phyloP scores from a whole-genome alignment of 2,113 vertebrate genomes.

The Corvus cornix region DNA sequence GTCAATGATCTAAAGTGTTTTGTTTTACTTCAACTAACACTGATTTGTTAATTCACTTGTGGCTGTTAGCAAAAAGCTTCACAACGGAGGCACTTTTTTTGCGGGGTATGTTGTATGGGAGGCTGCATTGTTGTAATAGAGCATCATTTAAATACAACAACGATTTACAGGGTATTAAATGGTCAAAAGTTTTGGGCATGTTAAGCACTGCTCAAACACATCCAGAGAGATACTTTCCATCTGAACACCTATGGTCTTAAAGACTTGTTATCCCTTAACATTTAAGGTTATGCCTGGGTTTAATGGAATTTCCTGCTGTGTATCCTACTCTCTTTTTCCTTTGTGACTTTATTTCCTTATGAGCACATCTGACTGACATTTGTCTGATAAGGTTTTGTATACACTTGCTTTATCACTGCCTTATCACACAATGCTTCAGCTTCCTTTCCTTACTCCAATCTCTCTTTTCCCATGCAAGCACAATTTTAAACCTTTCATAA shows the following conservation, averaged over 20 bases:
- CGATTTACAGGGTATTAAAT: background rate
- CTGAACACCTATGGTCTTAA: background rate
- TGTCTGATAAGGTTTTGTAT: background rate
- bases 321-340: background rate
- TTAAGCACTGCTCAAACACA: background rate
- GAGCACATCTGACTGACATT: background rate
- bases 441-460: background rate
- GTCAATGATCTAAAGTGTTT: background rate
- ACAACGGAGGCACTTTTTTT: background rate
- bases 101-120: background rate
- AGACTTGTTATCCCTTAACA: background rate
- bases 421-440: background rate
- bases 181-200: background rate
- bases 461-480: background rate
- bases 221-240: background rate
- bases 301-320: background rate
- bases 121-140: background rate
- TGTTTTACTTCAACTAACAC: background rate
- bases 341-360: background rate
- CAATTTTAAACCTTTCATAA: slow-evolving; percentile 11
- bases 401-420: background rate
- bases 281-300: background rate
- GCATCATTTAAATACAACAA: background rate
- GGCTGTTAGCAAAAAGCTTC: background rate
- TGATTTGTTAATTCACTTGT: background rate